Percentiles rank a stretch among this genome's conserved stretches.
phyloP scores from a whole-genome alignment of 2,113 vertebrate species.

The Tupaia tana region DNA sequence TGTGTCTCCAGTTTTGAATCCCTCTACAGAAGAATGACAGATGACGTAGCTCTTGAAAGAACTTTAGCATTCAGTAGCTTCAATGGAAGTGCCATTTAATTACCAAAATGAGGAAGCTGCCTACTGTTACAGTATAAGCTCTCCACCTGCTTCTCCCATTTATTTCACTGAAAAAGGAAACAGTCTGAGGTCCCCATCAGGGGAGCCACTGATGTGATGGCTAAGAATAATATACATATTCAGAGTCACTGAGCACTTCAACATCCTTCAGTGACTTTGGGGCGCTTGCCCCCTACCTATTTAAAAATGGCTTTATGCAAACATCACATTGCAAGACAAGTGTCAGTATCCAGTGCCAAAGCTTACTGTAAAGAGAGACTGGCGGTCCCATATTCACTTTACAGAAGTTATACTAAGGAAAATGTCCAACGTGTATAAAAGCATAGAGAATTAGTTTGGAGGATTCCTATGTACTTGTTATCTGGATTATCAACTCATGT shows the following conservation, averaged over 20 bases:
- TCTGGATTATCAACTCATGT: not conserved
- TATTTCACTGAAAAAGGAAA: conserved; percentile 46
- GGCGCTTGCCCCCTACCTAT: not conserved
- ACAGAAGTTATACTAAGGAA: not conserved
- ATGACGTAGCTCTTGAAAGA: conserved; percentile 59
- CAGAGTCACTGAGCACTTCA: not conserved
- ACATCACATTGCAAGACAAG: not conserved
- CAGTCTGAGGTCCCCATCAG: not conserved
- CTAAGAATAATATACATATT: not conserved
- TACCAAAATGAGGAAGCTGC: conserved; percentile 42
- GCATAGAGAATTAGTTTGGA: not conserved
- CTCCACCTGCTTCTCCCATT: conserved; percentile 50
- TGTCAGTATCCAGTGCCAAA: not conserved
- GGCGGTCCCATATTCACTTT: not conserved
- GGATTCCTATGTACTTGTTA: not conserved
- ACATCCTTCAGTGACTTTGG: not conserved
- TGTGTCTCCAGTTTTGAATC: conserved; percentile 64
- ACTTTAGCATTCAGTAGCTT: conserved; percentile 52
- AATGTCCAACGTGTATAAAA: not conserved
- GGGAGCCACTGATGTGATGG: conserved; percentile 11
- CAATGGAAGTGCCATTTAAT: conserved; percentile 50
- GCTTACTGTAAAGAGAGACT: not conserved
- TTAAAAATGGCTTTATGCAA: not conserved
- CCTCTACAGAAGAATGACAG: conserved; percentile 48
- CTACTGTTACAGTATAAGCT: not conserved